Conservation (phyloP, 2,113 vertebrate genomes). For the Oryzias celebensis region DNA sequence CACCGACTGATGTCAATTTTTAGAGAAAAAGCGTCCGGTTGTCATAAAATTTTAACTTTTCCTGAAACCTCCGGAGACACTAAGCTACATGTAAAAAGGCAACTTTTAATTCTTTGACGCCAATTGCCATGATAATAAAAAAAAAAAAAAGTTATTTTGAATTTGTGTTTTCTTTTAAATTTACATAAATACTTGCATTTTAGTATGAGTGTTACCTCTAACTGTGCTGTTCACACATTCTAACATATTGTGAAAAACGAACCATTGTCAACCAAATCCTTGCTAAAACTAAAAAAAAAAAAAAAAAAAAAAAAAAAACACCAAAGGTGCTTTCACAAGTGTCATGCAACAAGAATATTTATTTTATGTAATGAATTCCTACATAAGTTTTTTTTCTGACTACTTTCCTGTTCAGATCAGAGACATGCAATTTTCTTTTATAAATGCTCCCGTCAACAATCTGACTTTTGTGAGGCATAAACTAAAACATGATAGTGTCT, state of each 20-base stretch:
- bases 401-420: neutral
- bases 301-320: neutral
- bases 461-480: neutral
- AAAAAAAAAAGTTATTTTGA: neutral
- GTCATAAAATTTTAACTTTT: too few relatives aligned
- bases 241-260: slow-evolving; percentile 22
- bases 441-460: neutral
- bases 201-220: slow-evolving; percentile 52
- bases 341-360: slow-evolving; percentile 22
- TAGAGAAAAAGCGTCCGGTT: too few relatives aligned
- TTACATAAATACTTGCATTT: slow-evolving; percentile 51
- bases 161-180: neutral
- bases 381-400: neutral
- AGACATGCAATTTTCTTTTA: neutral
- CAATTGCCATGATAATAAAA: slow-evolving; percentile 41
- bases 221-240: slow-evolving; percentile 72
- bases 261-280: slow-evolving; percentile 7
- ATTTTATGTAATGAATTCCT: neutral
- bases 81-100: too few relatives aligned
- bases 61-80: too few relatives aligned
- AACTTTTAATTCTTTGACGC: slow-evolving; percentile 36
- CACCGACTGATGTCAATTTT: too few relatives aligned
- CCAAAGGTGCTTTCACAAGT: slow-evolving; percentile 9
- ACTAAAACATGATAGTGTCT: neutral
- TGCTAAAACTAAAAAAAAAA: slow-evolving; percentile 4